Evolutionary conservation across 2,797 vertebrate species (phyloP).

Genomic region (Peromyscus aztecus): DNA sequence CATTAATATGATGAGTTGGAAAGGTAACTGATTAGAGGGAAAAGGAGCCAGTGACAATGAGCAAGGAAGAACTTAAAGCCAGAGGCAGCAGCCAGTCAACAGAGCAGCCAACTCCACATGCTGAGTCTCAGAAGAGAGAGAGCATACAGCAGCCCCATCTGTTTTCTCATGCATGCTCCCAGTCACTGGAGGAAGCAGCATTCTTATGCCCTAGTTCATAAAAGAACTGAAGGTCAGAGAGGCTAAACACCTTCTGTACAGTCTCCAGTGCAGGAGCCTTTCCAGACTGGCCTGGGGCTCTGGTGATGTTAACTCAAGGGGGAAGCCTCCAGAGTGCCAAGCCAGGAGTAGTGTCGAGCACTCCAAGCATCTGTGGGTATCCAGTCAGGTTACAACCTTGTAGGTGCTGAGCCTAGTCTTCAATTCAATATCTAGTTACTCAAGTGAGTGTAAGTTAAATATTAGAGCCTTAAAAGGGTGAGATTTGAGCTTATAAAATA

Average conservation of each 20-base stretch:
- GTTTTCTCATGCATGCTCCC: not conserved
- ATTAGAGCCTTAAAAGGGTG: slow-evolving; percentile 61
- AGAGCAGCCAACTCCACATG: not conserved
- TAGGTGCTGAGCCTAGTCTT: slow-evolving; percentile 9
- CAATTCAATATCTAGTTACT: slow-evolving; percentile 12
- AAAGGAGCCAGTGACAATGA: not conserved
- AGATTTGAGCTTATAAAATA: slow-evolving; percentile 59
- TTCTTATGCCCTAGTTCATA: not conserved
- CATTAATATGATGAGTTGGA: slow-evolving; percentile 4
- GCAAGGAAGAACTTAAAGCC: not conserved
- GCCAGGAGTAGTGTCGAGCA: not conserved
- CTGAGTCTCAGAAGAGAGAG: not conserved
- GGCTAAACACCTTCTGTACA: not conserved
- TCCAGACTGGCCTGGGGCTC: not conserved
- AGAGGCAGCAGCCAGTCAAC: not conserved
- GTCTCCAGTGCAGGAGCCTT: not conserved
- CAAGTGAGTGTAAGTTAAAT: slow-evolving; percentile 34
- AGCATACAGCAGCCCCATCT: not conserved
- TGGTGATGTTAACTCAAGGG: not conserved
- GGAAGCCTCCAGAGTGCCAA: not conserved
- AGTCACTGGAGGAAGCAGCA: not conserved
- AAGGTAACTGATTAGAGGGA: not conserved
- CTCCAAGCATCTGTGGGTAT: slow-evolving; percentile 13
- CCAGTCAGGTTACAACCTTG: not conserved
- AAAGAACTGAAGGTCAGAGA: not conserved